phyloP scores from a whole-genome alignment of 2,797 vertebrate genomes.

The Cynopterus sphinx region DNA sequence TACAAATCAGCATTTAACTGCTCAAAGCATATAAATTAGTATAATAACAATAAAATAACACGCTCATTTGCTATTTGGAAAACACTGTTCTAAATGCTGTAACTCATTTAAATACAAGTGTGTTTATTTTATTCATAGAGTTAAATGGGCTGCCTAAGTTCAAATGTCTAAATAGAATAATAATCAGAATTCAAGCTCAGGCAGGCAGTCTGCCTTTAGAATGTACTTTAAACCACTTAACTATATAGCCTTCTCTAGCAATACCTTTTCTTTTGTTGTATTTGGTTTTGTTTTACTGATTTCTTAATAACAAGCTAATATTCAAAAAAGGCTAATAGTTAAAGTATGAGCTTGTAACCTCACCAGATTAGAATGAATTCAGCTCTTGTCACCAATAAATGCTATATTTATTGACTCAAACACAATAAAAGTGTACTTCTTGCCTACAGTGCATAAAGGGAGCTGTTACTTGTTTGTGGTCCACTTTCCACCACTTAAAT shows the following conservation, averaged over 20 bases:
- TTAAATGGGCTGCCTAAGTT: neutral
- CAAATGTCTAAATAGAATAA: neutral
- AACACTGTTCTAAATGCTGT: neutral
- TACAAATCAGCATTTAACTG: neutral
- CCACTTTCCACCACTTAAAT: neutral
- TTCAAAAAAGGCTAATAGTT: neutral
- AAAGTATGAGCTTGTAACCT: neutral
- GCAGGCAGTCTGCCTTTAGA: neutral
- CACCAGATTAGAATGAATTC: neutral
- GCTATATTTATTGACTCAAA: neutral
- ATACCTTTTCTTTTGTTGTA: neutral
- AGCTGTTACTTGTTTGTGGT: neutral
- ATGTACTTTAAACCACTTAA: neutral
- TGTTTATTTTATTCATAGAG: neutral
- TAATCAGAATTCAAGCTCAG: neutral
- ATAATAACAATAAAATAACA: neutral
- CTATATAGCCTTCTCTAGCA: rapidly evolving
- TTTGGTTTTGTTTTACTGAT: neutral
- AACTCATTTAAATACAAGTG: neutral
- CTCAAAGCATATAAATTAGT: neutral
- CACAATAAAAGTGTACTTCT: neutral
- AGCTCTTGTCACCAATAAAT: neutral
- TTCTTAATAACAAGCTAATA: neutral
- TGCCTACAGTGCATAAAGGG: neutral
- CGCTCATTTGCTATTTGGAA: neutral